Conservation (phyloP, 2,113 vertebrate genomes). For the Tyto alba region DNA sequence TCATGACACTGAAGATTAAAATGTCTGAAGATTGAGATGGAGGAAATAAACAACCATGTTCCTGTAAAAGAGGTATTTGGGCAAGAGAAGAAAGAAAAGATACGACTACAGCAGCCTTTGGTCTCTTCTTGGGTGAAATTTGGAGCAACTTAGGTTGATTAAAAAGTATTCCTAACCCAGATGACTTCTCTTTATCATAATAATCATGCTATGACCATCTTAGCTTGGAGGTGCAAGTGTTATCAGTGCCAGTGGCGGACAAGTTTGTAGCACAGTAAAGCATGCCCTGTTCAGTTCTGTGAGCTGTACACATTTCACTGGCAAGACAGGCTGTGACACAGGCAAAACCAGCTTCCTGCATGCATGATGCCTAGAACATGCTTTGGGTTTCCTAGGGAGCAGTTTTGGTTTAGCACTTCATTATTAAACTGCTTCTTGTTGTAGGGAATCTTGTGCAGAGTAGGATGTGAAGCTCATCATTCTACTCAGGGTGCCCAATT, state of each 20-base stretch:
- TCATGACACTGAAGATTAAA: not conserved
- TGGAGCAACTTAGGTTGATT: not conserved
- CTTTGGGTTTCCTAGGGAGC: not conserved
- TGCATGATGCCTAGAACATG: not conserved
- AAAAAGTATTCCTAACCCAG: not conserved
- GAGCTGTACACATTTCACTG: not conserved
- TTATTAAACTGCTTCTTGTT: not conserved
- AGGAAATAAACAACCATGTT: not conserved
- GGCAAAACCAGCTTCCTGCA: not conserved
- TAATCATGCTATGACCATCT: not conserved
- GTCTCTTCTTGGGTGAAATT: not conserved
- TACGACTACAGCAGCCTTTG: not conserved
- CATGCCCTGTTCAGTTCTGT: not conserved
- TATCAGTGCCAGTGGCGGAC: not conserved
- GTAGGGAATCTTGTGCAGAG: not conserved
- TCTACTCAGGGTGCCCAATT: not conserved
- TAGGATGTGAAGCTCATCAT: not conserved
- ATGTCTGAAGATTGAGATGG: not conserved
- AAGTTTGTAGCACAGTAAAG: not conserved
- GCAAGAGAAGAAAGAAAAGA: not conserved
- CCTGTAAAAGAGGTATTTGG: not conserved
- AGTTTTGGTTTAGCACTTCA: not conserved
- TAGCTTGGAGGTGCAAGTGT: not conserved
- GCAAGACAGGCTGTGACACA: not conserved
- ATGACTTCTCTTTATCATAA: not conserved